Percentiles rank a stretch among this genome's conserved stretches.
These are phyloP conservation scores for Atractosteus spatula DNA, from an alignment of 2,113 vertebrate species.

Conservation along the genomic window DNA sequence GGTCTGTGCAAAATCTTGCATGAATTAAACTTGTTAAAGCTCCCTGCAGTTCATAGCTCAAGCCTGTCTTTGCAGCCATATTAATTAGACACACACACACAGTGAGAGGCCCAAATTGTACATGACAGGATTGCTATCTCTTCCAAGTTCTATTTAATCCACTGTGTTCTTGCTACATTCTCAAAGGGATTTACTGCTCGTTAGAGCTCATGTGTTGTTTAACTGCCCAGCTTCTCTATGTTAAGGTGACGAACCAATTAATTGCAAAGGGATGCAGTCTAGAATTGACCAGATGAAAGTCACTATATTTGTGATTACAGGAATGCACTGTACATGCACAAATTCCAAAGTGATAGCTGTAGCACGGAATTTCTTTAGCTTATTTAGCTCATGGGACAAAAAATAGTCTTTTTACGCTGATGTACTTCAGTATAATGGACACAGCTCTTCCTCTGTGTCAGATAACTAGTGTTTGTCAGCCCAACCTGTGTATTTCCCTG, in stretches of 20 bases:
- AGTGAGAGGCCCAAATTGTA: too few species aligned
- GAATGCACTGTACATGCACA: conserved; percentile 62
- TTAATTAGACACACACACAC: too few species aligned
- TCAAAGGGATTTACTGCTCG: too few species aligned
- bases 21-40: too few species aligned
- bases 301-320: conserved; percentile 52
- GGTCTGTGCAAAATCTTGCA: too few species aligned
- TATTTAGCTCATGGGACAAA: conserved; percentile 61
- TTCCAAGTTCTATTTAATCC: too few species aligned
- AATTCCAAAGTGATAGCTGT: conserved; percentile 55
- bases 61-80: too few species aligned
- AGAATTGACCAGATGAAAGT: conserved; percentile 24
- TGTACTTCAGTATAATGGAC: conserved; percentile 22
- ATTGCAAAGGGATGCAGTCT: neutral
- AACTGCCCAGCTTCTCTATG: neutral
- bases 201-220: too few species aligned
- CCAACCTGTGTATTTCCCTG: neutral
- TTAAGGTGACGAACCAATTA: neutral
- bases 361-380: conserved; percentile 64
- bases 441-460: neutral
- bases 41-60: too few species aligned
- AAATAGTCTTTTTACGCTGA: conserved; percentile 54
- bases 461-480: neutral
- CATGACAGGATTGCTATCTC: too few species aligned
- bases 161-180: too few species aligned